A percentile compares a stretch with the other conserved stretches of the same genome.
These are phyloP conservation scores for Sorex araneus DNA, from an alignment of 2,113 vertebrate species.

Conservation along the genomic window DNA sequence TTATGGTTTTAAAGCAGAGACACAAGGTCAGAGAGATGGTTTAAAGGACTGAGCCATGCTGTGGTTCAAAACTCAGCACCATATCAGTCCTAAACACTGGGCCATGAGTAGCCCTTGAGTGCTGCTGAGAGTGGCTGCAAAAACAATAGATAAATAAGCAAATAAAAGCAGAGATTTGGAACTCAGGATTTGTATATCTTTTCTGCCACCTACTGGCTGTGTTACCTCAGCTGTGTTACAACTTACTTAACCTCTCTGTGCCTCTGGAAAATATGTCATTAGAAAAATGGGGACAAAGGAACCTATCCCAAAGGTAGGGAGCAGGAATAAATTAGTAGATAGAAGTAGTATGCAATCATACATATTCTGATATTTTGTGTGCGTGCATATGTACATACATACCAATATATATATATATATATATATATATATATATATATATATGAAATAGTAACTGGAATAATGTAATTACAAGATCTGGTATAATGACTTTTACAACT, in stretches of 20 bases:
- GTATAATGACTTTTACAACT: slow-evolving; percentile 34
- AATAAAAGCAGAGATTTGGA: no score
- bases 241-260: slow-evolving; percentile 63
- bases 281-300: slow-evolving; percentile 19
- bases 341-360: neutral
- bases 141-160: no score
- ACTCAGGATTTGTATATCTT: neutral
- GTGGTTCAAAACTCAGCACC: no score
- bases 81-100: no score
- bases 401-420: neutral
- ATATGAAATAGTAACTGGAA: slow-evolving; percentile 17
- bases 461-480: slow-evolving; percentile 37
- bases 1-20: slow-evolving; percentile 15
- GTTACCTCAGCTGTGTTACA: neutral
- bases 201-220: slow-evolving; percentile 41
- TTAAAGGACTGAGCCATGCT: no score
- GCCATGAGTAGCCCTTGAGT: no score
- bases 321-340: neutral
- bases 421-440: no score
- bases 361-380: neutral
- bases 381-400: neutral
- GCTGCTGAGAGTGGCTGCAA: no score
- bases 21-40: neutral
- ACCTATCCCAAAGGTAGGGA: neutral
- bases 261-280: neutral